These are phyloP conservation scores for Perizoma affinitatum DNA, from an alignment of 2,888 invertebrate species.

Conservation along the genomic window DNA sequence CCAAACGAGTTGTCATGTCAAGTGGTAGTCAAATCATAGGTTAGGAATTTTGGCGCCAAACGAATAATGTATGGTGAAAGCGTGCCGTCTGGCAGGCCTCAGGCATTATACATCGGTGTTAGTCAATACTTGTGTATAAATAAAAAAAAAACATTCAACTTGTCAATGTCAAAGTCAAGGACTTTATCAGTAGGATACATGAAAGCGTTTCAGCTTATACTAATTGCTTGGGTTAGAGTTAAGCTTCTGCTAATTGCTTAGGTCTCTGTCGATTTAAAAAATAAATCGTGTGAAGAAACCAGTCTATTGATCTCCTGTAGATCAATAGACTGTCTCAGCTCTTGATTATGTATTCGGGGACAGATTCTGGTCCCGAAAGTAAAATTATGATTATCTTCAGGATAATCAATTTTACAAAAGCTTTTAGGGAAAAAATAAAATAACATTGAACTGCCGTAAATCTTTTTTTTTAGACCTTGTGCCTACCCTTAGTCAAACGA, in stretches of 20 bases:
- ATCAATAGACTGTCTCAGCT: too few relatives aligned
- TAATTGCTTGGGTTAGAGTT: background rate
- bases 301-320: constrained; percentile 3
- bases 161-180: constrained; percentile 22
- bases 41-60: constrained; percentile 78
- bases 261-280: background rate
- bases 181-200: background rate
- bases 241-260: constrained; percentile 2
- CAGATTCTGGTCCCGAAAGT: too few relatives aligned
- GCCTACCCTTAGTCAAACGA: too few relatives aligned
- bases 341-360: too few relatives aligned
- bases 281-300: constrained; percentile 1
- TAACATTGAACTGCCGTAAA: too few relatives aligned
- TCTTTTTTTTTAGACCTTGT: too few relatives aligned
- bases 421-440: too few relatives aligned
- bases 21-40: constrained; percentile 53
- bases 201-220: background rate
- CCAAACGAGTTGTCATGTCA: constrained; percentile 29
- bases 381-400: too few relatives aligned
- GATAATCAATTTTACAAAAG: too few relatives aligned
- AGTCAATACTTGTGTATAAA: constrained; percentile 54
- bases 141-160: constrained; percentile 33
- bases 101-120: constrained; percentile 59
- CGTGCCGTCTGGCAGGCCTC: constrained; percentile 54
- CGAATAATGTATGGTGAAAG: constrained; percentile 63